These are phyloP conservation scores for Drosophila antonietae DNA, from an alignment of 2,888 invertebrate species.

Conservation along the genomic window DNA sequence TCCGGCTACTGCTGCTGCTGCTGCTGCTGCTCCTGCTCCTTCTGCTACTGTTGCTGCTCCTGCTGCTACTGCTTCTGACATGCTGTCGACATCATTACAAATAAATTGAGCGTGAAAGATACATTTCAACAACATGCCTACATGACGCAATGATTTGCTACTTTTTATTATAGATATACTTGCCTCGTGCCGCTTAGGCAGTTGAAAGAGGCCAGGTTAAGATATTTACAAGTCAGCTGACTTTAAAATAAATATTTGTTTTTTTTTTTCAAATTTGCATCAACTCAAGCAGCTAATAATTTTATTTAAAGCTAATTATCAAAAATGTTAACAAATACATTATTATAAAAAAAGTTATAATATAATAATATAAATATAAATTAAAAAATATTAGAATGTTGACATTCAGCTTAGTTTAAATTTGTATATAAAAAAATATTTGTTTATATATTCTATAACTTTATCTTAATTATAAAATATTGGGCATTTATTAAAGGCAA, in stretches of 20 bases:
- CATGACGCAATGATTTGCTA: conserved; percentile 63
- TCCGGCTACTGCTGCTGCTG: background rate
- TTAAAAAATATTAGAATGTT: too few relatives aligned
- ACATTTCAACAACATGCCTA: conserved; percentile 64
- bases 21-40: background rate
- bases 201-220: background rate
- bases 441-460: too few relatives aligned
- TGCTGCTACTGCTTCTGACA: conserved; percentile 45
- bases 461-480: too few relatives aligned
- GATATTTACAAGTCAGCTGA: background rate
- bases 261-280: background rate
- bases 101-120: conserved; percentile 79
- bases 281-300: background rate
- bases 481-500: too few relatives aligned
- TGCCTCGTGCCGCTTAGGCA: background rate
- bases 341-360: background rate
- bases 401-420: too few relatives aligned
- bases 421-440: too few relatives aligned
- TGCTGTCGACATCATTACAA: conserved; percentile 76
- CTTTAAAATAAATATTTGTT: conserved; percentile 46
- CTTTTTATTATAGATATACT: conserved; percentile 13
- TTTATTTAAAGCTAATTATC: background rate
- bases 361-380: background rate
- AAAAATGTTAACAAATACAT: background rate
- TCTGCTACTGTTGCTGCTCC: background rate